Evolutionary conservation across 2,888 invertebrate species (phyloP), one percentile per base, ranked within the genome.

Genomic region (Copidosoma aretas): DNA sequence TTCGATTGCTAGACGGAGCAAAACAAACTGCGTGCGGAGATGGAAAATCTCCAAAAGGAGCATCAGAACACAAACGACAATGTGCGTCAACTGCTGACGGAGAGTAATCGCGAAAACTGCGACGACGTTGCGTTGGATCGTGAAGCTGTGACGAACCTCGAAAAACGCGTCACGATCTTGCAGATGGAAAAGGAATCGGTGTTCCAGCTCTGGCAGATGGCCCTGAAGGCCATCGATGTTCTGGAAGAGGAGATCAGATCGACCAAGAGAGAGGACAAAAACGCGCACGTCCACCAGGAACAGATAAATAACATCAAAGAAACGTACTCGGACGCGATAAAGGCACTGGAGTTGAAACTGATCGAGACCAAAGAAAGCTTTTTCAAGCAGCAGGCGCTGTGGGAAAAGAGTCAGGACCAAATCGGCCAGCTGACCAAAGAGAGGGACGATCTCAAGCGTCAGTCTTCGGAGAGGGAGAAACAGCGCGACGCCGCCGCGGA

Each of bases 161-260:
- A 82, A 54, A 80, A 82, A 60, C 78, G 79, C 8, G 74, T 83
- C 3, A 60, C 72, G 1, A 65, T 78, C 8, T 67, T 82, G 60
- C 80, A 82, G 69, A 77, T 79, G 87, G 92, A 93, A 84, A 89
- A 91, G 75, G 88, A 89, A 60, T 89, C 89, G 0, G 84, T 90
- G 1, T 85, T 87, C 57, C 86, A 88, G 21, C 79, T 92, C 46
- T 91, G 91, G 89, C 89, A 89, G 79, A 89, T 88, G 70, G 88
- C 91, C 0, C 85, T 91, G 70, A 88, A 88, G 77, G 89, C 90
- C 0, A 89, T 91, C 59, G 88, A 89, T 49, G 86, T 87, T 60
- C 84, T 92, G 67, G 92, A 93, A 78, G 86, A 86, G 22, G 91
- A 92, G 82, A 81, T 92, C 3, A 87, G 86, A 80, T 83, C 86